phyloP scores from a whole-genome alignment of 2,113 vertebrate genomes.

The Lepus timidus region DNA sequence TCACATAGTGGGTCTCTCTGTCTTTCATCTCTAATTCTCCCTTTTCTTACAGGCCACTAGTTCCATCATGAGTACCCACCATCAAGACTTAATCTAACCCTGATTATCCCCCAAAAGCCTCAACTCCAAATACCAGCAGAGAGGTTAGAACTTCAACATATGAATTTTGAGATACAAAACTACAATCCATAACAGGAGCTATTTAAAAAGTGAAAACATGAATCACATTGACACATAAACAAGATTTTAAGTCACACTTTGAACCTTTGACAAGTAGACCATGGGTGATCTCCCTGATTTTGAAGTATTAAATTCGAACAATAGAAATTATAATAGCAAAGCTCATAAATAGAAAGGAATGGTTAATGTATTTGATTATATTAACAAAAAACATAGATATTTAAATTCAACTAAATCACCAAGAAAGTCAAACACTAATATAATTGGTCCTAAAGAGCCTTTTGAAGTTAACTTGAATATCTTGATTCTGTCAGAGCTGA shows the following conservation, averaged over 20 bases:
- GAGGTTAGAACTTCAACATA: not conserved
- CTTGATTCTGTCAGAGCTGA: not conserved
- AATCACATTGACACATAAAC: not conserved
- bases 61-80: not conserved
- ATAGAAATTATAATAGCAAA: not conserved
- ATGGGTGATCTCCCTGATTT: not conserved
- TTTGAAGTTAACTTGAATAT: not conserved
- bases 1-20: not conserved
- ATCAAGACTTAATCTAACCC: not conserved
- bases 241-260: not conserved
- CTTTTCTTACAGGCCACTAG: not conserved
- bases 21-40: not conserved
- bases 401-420: not conserved
- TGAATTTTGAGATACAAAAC: not conserved
- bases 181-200: not conserved
- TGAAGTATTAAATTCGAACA: not conserved
- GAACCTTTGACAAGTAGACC: not conserved
- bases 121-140: not conserved
- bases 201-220: slow-evolving; percentile 37
- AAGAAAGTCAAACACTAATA: not conserved
- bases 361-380: not conserved
- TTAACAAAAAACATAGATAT: slow-evolving; percentile 20
- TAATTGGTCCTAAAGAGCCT: not conserved
- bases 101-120: not conserved
- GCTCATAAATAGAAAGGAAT: not conserved